Conservation (phyloP, 2,113 vertebrate species). For the Crotalus helleri region DNA sequence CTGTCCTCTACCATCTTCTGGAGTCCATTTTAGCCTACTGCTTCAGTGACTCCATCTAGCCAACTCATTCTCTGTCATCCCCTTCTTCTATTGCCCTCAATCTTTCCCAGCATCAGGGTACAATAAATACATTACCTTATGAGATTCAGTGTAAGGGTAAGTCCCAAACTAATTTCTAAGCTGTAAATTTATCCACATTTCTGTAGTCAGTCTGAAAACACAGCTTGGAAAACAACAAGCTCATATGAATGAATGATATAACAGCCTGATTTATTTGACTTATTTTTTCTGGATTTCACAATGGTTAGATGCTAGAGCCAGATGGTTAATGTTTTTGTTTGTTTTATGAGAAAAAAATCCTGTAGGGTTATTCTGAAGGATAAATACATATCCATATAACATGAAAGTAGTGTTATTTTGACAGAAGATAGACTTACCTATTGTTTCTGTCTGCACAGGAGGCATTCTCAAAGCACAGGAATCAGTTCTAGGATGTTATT, state of each 20-base stretch:
- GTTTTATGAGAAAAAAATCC: constrained; percentile 29
- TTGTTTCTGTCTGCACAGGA: neutral
- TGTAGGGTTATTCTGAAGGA: constrained; percentile 29
- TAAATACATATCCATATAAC: constrained; percentile 20
- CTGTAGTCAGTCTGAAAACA: constrained; percentile 15
- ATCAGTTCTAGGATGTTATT: neutral
- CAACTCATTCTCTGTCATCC: no score
- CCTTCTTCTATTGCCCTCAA: no score
- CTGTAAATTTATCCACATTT: neutral
- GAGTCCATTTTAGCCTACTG: no score
- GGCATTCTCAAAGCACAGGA: neutral
- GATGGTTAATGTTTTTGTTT: constrained; percentile 38
- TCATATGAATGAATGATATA: constrained; percentile 6
- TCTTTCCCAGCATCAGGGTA: neutral
- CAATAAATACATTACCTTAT: neutral
- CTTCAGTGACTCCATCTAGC: no score
- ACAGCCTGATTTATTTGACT: neutral
- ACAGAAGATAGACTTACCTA: neutral
- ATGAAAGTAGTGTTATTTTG: neutral
- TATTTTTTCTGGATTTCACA: constrained; percentile 33
- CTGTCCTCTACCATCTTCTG: no score
- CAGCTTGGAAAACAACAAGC: constrained; percentile 5
- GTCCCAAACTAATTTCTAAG: constrained; percentile 18
- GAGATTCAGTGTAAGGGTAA: constrained; percentile 9
- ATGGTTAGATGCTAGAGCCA: constrained; percentile 39